Base-by-base conservation (phyloP, 1,140 invertebrate genomes). In the Palaemon carinicauda region DNA sequence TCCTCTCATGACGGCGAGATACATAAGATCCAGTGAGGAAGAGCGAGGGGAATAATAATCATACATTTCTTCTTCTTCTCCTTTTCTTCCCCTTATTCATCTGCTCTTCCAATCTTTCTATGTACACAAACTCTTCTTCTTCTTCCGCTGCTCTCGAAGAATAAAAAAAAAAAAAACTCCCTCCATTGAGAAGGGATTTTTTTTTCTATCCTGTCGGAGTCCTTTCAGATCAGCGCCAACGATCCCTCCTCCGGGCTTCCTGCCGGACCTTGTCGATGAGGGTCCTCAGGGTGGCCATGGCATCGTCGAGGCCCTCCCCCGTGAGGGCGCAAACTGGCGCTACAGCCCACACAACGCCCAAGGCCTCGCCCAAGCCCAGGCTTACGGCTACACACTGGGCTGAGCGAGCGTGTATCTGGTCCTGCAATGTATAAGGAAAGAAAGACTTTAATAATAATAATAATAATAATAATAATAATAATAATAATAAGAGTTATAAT, bases 321-420 rank as follows among this genome's bases (percentile, higher is more conserved):
- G 87, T 89, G 33, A 89, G 80, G 12, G 80, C 89, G 53, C 87
- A 88, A 17, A 87, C 84, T 53, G 87, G 85, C 15, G 83, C 82
- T 74, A 87, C 82, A 50, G 89, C 83, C 80, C 79, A 80, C 89
- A 89, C 81, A n/a, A 90, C 79, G 83, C 90, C 87, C 79, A 88
- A 56, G 52, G 83, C 74, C 75, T 89, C 74, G 24, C 88, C 52
- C 53, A 89, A 73, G 3, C 82, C 81, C 74, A 89, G 80, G 56
- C 73, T 79, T 27, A 87, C 31, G n/a, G 87, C 87, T 21, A 88
- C 81, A 29, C 52, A 80, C 33, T 88, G 54, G 56, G 87, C 84
- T 24, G 84, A 73, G 17, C 84, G 75, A 27, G 84, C 84, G 50
- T 79, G 65, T 33, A 86, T 79, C 77, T 86, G 84, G 78, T 86